These are phyloP conservation scores for Sinelater perroti DNA, from an alignment of 2,888 invertebrate species.

Conservation along the genomic window DNA sequence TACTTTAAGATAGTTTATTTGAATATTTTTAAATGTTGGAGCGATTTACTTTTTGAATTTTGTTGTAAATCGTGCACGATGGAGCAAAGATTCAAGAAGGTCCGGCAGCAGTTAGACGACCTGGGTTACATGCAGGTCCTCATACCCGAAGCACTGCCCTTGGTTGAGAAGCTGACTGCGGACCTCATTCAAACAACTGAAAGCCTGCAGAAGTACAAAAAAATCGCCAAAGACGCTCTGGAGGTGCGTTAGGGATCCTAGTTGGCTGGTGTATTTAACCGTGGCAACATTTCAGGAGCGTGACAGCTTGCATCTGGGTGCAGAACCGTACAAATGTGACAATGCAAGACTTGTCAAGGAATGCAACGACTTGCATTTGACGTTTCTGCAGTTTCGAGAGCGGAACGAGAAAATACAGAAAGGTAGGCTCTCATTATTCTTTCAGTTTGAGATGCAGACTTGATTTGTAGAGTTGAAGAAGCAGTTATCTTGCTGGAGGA, in stretches of 20 bases:
- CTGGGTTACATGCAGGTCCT: slow-evolving; percentile 83
- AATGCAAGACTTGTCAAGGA: slow-evolving; percentile 79
- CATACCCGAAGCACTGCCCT: slow-evolving; percentile 77
- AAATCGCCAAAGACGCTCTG: slow-evolving; percentile 73
- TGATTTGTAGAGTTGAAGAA: slow-evolving; percentile 24
- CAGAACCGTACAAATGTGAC: slow-evolving; percentile 83
- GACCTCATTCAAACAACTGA: slow-evolving; percentile 90
- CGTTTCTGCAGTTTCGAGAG: slow-evolving; percentile 73
- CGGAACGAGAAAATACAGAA: slow-evolving; percentile 67
- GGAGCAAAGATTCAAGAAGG: slow-evolving; percentile 50
- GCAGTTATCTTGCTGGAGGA: slow-evolving; percentile 59
- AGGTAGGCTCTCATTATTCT: slow-evolving; percentile 55
- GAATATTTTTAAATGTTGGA: too few species aligned
- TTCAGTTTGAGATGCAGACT: slow-evolving; percentile 17
- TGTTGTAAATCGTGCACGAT: too few species aligned
- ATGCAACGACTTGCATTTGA: slow-evolving; percentile 76
- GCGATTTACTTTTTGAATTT: too few species aligned
- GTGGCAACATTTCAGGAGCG: slow-evolving; percentile 67
- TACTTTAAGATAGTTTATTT: too few species aligned
- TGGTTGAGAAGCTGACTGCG: slow-evolving; percentile 81
- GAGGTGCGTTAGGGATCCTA: slow-evolving; percentile 61
- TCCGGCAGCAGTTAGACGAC: slow-evolving; percentile 78
- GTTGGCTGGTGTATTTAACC: not conserved
- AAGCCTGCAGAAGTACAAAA: slow-evolving; percentile 84
- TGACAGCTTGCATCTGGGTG: slow-evolving; percentile 72